These are phyloP conservation scores for Apaloderma vittatum DNA, from an alignment of 2,113 vertebrate species.

Conservation along the genomic window DNA sequence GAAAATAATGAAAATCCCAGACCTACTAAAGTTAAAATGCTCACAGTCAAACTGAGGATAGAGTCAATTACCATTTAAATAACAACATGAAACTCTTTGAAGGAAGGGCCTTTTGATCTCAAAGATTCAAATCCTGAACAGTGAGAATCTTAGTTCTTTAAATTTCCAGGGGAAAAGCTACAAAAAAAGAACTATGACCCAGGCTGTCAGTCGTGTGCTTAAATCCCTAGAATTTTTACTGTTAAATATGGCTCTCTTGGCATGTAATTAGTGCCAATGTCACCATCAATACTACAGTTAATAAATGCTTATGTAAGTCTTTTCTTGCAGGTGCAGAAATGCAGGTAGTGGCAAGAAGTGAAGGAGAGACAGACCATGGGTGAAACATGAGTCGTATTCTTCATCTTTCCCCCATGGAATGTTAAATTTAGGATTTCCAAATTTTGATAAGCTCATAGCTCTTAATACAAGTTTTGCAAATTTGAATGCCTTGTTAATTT, in stretches of 20 bases:
- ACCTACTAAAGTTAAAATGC: slow-evolving; percentile 51
- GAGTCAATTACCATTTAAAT: slow-evolving; percentile 78
- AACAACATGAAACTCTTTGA: slow-evolving; percentile 74
- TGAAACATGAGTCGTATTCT: not conserved
- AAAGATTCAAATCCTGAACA: slow-evolving; percentile 54
- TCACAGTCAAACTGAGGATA: slow-evolving; percentile 39
- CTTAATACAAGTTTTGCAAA: not conserved
- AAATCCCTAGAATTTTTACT: slow-evolving; percentile 27
- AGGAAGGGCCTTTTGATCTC: slow-evolving; percentile 71
- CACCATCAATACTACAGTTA: not conserved
- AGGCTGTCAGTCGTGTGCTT: not conserved
- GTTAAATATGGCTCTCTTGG: not conserved
- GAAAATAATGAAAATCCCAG: slow-evolving; percentile 64
- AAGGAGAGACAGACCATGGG: not conserved
- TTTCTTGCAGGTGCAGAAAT: not conserved
- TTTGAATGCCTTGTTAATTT: not conserved
- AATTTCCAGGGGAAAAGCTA: slow-evolving; percentile 40
- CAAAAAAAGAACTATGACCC: slow-evolving; percentile 19
- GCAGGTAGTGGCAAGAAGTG: not conserved
- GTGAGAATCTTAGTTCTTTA: slow-evolving; percentile 54
- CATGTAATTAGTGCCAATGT: not conserved
- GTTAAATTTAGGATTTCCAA: not conserved
- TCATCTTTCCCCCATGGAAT: not conserved
- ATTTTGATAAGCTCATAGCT: not conserved
- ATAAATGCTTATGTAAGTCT: slow-evolving; percentile 1